A percentile compares a stretch with the other conserved stretches of the same genome.
Evolutionary conservation across 92 coral and sea anemone genomes (phyloP).

Genomic region (Desmophyllum pertusum): DNA sequence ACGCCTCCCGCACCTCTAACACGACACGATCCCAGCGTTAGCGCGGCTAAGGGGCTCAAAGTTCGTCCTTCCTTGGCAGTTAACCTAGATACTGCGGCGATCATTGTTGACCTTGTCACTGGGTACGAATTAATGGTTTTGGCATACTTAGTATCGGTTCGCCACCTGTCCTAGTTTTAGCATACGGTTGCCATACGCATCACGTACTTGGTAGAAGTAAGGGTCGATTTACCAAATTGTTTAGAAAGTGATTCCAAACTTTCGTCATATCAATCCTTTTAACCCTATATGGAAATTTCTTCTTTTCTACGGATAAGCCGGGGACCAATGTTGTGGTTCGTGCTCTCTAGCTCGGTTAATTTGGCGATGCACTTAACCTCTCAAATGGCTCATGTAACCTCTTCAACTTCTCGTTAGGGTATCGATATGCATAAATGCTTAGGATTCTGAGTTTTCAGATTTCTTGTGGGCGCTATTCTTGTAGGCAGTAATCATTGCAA

Average conservation of each 20-base stretch:
- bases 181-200: slow-evolving; percentile 24
- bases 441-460: too few species aligned
- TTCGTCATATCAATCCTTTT: slow-evolving; percentile 14
- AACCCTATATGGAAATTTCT: too few species aligned
- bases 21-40: slow-evolving; percentile 7
- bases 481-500: too few species aligned
- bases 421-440: too few species aligned
- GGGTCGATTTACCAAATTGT: too few species aligned
- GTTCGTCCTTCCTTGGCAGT: slow-evolving; percentile 33
- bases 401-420: too few species aligned
- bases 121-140: slow-evolving; percentile 47
- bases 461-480: too few species aligned
- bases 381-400: too few species aligned
- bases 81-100: slow-evolving; percentile 32
- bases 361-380: too few species aligned
- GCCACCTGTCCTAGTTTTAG: slow-evolving; percentile 34
- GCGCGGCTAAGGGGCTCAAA: slow-evolving; percentile 19
- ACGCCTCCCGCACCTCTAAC: slow-evolving; percentile 28
- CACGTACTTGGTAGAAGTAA: slow-evolving; percentile 5
- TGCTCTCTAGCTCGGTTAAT: too few species aligned
- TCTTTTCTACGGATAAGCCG: too few species aligned
- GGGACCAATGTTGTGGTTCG: too few species aligned
- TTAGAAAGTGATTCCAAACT: slow-evolving; percentile 42
- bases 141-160: slow-evolving; percentile 39
- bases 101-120: slow-evolving; percentile 47